Percentiles rank a stretch among this genome's conserved stretches.
Conservation (phyloP, 2,888 invertebrate genomes). For the Taenaris catops region DNA sequence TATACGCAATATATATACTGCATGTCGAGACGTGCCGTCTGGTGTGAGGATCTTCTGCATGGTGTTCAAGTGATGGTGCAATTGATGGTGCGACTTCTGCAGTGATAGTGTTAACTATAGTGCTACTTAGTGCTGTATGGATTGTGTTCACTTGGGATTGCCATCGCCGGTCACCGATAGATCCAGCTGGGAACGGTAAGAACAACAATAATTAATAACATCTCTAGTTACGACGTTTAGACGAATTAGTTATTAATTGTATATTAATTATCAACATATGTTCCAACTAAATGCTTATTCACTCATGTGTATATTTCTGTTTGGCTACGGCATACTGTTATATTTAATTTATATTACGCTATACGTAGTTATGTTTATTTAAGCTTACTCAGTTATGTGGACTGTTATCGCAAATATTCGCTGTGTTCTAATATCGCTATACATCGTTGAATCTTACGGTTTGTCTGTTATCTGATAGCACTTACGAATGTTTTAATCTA, state of each 20-base stretch:
- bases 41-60: constrained; percentile 51
- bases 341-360: constrained; percentile 22
- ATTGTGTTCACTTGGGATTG: constrained; percentile 76
- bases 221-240: too few species aligned
- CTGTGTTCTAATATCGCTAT: constrained; percentile 8
- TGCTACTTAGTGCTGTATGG: constrained; percentile 69
- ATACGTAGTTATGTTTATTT: constrained; percentile 12
- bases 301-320: too few species aligned
- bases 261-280: too few species aligned
- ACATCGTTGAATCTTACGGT: constrained; percentile 5
- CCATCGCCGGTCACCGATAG: constrained; percentile 69
- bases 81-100: constrained; percentile 60
- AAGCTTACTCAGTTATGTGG: constrained; percentile 12
- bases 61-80: constrained; percentile 74
- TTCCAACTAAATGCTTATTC: too few species aligned
- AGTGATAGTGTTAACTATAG: constrained; percentile 72
- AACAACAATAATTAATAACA: constrained; percentile 12
- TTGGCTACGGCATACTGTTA: too few species aligned
- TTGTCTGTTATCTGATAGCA: constrained; percentile 12
- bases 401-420: constrained; percentile 15
- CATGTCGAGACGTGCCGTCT: constrained; percentile 42
- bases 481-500: constrained; percentile 8
- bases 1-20: too few species aligned
- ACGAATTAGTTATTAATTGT: too few species aligned
- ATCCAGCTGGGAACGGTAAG: constrained; percentile 74